These are phyloP conservation scores for Trachelus troglodyta DNA, from an alignment of 2,888 invertebrate genomes.

Conservation along the genomic window DNA sequence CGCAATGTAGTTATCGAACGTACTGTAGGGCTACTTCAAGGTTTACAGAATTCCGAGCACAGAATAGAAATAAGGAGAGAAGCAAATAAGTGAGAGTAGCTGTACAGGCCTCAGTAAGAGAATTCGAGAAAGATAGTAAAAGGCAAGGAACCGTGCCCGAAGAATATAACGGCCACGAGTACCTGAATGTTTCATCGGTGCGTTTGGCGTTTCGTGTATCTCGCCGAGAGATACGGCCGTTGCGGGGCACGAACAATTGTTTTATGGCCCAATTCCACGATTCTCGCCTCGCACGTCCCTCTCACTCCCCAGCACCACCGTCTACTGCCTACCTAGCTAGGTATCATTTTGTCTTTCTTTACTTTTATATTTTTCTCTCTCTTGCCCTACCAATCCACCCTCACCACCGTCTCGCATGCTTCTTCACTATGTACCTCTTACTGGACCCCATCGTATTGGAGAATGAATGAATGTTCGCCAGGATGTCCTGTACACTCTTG, in stretches of 20 bases:
- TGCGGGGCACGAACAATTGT: conserved; percentile 37
- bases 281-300: conserved; percentile 24
- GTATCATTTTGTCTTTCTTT: conserved; percentile 5
- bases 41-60: neutral
- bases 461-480: neutral
- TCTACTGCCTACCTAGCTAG: conserved; percentile 14
- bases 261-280: conserved; percentile 41
- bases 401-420: neutral
- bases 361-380: conserved; percentile 3
- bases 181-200: conserved; percentile 11
- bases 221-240: conserved; percentile 41
- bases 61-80: neutral
- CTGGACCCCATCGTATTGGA: neutral
- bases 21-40: neutral
- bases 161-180: conserved; percentile 15
- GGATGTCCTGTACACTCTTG: neutral
- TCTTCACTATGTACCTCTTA: neutral
- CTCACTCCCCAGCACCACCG: neutral
- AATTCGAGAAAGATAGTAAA: conserved; percentile 7
- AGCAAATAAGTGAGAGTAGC: conserved; percentile 12
- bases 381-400: neutral
- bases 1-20: neutral
- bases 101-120: neutral
- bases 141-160: conserved; percentile 11
- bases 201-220: conserved; percentile 41